These are phyloP conservation scores for Mesorhabditis belari DNA, from an alignment of 2,888 invertebrate species.

Conservation along the genomic window DNA sequence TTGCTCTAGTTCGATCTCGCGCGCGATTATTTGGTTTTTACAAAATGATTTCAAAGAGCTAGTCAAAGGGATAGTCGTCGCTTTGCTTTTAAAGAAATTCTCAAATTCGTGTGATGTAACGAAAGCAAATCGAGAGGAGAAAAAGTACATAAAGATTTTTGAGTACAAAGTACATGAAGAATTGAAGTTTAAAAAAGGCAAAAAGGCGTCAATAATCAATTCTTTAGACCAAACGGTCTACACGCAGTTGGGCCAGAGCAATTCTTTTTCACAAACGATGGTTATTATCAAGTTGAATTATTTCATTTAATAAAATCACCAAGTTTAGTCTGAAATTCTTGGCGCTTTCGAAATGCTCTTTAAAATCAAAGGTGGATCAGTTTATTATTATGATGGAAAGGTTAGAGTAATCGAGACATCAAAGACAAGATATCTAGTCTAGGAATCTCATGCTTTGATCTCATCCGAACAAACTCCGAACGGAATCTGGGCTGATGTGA, in stretches of 20 bases:
- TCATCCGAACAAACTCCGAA: neutral
- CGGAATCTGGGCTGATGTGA: neutral
- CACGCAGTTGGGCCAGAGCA: neutral
- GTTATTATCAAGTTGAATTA: neutral
- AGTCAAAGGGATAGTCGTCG: too few relatives aligned
- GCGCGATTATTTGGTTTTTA: neutral
- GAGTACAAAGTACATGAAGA: too few relatives aligned
- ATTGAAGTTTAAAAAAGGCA: too few relatives aligned
- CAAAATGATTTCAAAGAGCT: too few relatives aligned
- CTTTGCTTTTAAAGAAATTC: too few relatives aligned
- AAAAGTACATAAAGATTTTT: too few relatives aligned
- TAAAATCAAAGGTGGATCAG: neutral
- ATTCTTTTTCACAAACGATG: neutral
- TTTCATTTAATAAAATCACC: neutral
- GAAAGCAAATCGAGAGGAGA: too few relatives aligned
- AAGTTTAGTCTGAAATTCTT: neutral
- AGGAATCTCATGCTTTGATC: neutral
- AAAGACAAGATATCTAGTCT: too few relatives aligned
- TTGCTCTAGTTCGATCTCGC: neutral
- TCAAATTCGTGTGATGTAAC: too few relatives aligned
- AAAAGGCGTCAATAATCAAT: too few relatives aligned
- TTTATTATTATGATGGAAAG: neutral
- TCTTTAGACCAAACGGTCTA: neutral
- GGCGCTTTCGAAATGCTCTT: neutral
- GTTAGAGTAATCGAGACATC: too few relatives aligned